Percentiles rank a stretch among this genome's conserved stretches.
Conservation (phyloP, 2,888 invertebrate species). For the Drosophila antonietae region DNA sequence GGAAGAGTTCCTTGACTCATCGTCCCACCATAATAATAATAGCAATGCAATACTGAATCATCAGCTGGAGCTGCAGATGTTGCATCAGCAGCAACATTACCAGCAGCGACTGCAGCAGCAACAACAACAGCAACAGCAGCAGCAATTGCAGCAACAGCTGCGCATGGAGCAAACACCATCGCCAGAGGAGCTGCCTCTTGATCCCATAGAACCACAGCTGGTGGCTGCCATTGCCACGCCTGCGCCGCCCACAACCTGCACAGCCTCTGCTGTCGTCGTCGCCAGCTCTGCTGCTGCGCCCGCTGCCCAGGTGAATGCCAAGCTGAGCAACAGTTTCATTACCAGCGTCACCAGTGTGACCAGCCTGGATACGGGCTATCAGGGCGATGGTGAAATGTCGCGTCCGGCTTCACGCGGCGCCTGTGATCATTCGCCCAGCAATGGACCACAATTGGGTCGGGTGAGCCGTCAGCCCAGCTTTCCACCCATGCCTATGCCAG, state of each 20-base stretch:
- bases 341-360: constrained; percentile 96
- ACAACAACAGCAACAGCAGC: constrained; percentile 63
- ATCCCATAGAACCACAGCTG: constrained; percentile 87
- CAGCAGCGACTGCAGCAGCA: constrained; percentile 75
- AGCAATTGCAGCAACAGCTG: constrained; percentile 73
- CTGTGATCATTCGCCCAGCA: constrained; percentile 90
- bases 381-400: constrained; percentile 96
- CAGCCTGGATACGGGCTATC: constrained; percentile 96
- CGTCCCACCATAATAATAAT: constrained; percentile 45
- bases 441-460: constrained; percentile 84
- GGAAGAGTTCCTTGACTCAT: constrained; percentile 89
- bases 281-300: constrained; percentile 17
- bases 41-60: constrained; percentile 79
- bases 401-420: constrained; percentile 92
- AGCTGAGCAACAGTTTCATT: constrained; percentile 91
- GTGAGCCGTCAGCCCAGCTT: constrained; percentile 85
- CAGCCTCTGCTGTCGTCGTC: constrained; percentile 32
- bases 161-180: constrained; percentile 93
- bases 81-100: constrained; percentile 48
- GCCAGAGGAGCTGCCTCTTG: constrained; percentile 93
- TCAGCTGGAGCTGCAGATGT: constrained; percentile 84
- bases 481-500: constrained; percentile 77
- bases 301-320: constrained; percentile 85
- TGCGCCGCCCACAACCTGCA: constrained; percentile 72
- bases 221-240: constrained; percentile 41